phyloP scores from a whole-genome alignment of 2,888 invertebrate species.

The Pediacus dermestoides region DNA sequence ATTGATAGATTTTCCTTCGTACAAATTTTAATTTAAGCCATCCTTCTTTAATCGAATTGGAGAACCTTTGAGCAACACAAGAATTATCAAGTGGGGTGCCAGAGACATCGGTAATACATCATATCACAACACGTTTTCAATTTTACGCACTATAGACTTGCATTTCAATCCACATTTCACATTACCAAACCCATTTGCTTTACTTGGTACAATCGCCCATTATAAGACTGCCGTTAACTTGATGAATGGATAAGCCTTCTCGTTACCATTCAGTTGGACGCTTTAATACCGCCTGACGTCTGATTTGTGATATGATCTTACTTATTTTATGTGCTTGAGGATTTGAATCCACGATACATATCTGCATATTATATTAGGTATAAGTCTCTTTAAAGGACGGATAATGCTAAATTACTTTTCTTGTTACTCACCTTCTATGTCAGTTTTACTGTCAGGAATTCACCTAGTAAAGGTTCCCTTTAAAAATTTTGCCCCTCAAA shows the following conservation, averaged over 20 bases:
- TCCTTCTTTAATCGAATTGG: constrained; percentile 14
- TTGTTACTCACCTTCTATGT: constrained; percentile 8
- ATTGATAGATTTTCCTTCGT: no score
- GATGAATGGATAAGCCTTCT: constrained; percentile 25
- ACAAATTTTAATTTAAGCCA: constrained; percentile 11
- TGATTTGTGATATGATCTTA: constrained; percentile 35
- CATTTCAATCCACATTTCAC: constrained; percentile 37
- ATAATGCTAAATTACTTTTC: constrained; percentile 14
- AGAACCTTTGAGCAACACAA: constrained; percentile 12
- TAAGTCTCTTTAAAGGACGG: constrained; percentile 14
- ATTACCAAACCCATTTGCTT: constrained; percentile 35
- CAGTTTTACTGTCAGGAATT: no score
- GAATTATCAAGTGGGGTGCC: constrained; percentile 19
- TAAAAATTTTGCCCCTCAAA: no score
- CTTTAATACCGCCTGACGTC: constrained; percentile 34
- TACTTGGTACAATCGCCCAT: constrained; percentile 28
- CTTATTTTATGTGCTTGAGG: constrained; percentile 24
- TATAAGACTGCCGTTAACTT: constrained; percentile 21
- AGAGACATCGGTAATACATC: constrained; percentile 36
- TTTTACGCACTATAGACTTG: constrained; percentile 41
- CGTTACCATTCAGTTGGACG: constrained; percentile 30
- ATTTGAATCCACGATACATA: constrained; percentile 24
- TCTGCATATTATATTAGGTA: constrained; percentile 21
- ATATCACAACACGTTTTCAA: constrained; percentile 42
- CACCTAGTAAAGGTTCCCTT: no score